Evolutionary conservation across 2,797 vertebrate species (phyloP).

Genomic region (Galago senegalensis): DNA sequence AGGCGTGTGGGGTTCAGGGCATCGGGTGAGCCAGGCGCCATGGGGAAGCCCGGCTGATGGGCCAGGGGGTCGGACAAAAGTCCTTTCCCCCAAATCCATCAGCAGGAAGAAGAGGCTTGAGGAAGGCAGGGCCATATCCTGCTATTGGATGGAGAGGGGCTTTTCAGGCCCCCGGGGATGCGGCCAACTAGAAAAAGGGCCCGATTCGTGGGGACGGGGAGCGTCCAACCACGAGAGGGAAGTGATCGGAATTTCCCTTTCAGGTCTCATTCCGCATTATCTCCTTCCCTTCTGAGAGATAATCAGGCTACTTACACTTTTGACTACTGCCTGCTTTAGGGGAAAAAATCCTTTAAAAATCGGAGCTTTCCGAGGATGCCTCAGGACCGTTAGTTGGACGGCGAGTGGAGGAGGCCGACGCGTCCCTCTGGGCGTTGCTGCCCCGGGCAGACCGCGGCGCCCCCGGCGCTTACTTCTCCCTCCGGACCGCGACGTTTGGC

Average conservation of each 20-base stretch:
- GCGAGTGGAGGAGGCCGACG: fast-evolving
- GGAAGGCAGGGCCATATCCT: background rate
- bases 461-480: fast-evolving
- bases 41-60: background rate
- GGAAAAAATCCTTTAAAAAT: background rate
- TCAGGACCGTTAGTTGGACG: fast-evolving
- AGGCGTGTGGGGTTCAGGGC: background rate
- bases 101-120: background rate
- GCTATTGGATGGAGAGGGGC: background rate
- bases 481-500: background rate
- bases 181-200: background rate
- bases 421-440: fast-evolving
- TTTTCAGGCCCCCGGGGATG: background rate
- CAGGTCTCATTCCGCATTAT: background rate
- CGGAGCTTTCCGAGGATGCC: background rate
- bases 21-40: background rate
- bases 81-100: background rate
- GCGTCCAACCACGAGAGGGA: background rate
- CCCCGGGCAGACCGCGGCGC: no score
- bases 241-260: background rate
- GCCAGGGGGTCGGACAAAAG: background rate
- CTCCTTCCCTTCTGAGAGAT: background rate
- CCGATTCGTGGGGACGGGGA: fast-evolving
- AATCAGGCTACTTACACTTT: background rate
- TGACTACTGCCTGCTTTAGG: background rate